phyloP scores from a whole-genome alignment of 2,888 invertebrate genomes.

The Hirtodrosophila histrioides region DNA sequence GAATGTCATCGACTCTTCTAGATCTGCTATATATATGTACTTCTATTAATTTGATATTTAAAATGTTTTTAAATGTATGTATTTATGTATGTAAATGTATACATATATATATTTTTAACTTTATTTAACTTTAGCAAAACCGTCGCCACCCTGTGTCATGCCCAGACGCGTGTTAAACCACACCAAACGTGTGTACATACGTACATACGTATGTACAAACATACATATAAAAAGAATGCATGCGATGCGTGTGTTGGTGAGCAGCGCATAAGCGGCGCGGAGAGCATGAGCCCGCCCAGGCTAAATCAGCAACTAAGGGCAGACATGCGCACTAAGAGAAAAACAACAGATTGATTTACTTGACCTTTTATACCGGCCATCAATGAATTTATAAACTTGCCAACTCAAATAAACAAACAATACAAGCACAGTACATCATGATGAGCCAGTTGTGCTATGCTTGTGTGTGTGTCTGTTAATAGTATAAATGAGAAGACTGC shows the following conservation, averaged over 20 bases:
- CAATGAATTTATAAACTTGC: constrained; percentile 1
- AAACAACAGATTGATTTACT: constrained; percentile 16
- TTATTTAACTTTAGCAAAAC: too few relatives aligned
- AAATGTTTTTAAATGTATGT: background rate
- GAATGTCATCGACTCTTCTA: constrained; percentile 3
- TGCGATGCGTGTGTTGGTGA: constrained; percentile 15
- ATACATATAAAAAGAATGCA: constrained; percentile 2
- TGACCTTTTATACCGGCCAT: constrained; percentile 11
- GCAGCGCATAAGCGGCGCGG: constrained; percentile 21
- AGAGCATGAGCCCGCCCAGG: constrained; percentile 29
- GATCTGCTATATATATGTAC: background rate
- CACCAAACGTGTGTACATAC: constrained; percentile 3
- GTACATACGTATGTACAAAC: too few relatives aligned
- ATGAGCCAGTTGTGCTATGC: background rate
- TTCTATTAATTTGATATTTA: too few relatives aligned
- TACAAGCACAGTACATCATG: background rate
- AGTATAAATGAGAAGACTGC: too few relatives aligned
- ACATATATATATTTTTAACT: too few relatives aligned
- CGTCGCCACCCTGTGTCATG: background rate
- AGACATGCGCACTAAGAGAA: constrained; percentile 69
- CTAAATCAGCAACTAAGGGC: constrained; percentile 61
- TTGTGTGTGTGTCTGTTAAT: too few relatives aligned
- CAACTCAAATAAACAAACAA: constrained; percentile 1
- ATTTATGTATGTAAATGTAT: background rate
- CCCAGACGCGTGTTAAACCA: constrained; percentile 1